Base-by-base conservation (phyloP, 2,797 vertebrate species). In the Brachyrhaphis roseni region DNA sequence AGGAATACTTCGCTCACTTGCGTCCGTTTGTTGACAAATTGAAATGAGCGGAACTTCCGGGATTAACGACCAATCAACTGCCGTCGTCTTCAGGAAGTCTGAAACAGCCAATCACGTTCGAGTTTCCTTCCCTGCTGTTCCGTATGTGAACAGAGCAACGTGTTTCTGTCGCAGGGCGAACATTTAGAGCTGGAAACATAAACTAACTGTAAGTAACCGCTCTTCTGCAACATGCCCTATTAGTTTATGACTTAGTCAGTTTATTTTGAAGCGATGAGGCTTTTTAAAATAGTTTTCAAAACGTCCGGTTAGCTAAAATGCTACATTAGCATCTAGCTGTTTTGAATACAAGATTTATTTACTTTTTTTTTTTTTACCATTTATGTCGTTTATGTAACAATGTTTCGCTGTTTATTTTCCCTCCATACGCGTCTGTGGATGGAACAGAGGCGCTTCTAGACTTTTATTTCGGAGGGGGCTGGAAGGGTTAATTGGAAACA, bases 41-140 rank as follows among this genome's bases (percentile, higher is more conserved):
- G 8, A 5, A 3, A 34, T 8, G 47, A 4, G 0, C 12, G 0
- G 0, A 1, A 1, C 39, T 88, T 92, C 90, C 90, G 41, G 76
- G 70, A 77, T 78, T 26, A 12, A 10, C 20, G 3, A 28, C 94
- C 93, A 94, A 94, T 92, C 85, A 89, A 12, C 79, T 0, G n/a
- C 0, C 8, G 10, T 8, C 8, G 1, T 90, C 18, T 84, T 87
- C 43, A 72, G 26, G 0, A 0, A 7, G 16, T 18, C 3, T 0
- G 4, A 7, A 6, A 0, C 7, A 88, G 66, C 94, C 92, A 94
- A 93, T 93, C 89, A 79, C 0, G 0, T 72, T n/a, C 2, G 59
- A 23, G 74, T 18, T 87, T 90, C 43, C 85, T 89, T 8, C 1
- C 0, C 4, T 0, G 0, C 78, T 74, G 87, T 92, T 89, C 59